Evolutionary conservation across 2,888 invertebrate genomes (phyloP).

Genomic region (Schizaphis graminum): DNA sequence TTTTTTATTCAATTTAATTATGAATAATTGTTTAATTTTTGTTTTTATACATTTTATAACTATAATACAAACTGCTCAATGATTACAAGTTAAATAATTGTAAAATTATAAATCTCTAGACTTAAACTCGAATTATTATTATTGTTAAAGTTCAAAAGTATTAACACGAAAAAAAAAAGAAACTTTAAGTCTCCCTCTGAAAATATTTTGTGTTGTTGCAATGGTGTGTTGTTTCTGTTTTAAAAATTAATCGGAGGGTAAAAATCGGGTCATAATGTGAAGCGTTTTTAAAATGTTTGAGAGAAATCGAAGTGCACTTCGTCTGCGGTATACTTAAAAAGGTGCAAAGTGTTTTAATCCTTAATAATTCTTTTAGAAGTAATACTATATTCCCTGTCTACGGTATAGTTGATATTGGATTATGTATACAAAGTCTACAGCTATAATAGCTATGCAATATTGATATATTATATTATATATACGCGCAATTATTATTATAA

Average conservation of each 20-base stretch:
- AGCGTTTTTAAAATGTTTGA: constrained; percentile 8
- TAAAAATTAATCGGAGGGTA: background rate
- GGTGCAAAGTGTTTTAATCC: background rate
- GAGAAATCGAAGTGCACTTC: constrained; percentile 28
- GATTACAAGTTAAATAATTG: background rate
- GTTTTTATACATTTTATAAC: background rate
- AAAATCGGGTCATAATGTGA: background rate
- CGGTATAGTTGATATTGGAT: background rate
- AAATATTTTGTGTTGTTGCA: background rate
- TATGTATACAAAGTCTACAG: background rate
- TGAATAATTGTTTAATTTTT: background rate
- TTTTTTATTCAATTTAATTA: background rate
- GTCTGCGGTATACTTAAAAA: background rate
- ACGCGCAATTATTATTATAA: background rate
- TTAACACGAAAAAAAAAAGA: background rate
- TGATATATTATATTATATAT: background rate
- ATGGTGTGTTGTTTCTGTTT: background rate
- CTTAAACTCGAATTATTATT: background rate
- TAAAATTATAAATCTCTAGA: background rate
- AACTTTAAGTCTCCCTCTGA: background rate
- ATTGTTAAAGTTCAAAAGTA: constrained; percentile 7
- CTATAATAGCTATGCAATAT: no score
- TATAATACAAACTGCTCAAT: background rate
- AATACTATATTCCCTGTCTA: background rate
- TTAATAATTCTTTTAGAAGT: constrained; percentile 41